Evolutionary conservation across 2,888 invertebrate species (phyloP).

Genomic region (Mythimna loreyi): DNA sequence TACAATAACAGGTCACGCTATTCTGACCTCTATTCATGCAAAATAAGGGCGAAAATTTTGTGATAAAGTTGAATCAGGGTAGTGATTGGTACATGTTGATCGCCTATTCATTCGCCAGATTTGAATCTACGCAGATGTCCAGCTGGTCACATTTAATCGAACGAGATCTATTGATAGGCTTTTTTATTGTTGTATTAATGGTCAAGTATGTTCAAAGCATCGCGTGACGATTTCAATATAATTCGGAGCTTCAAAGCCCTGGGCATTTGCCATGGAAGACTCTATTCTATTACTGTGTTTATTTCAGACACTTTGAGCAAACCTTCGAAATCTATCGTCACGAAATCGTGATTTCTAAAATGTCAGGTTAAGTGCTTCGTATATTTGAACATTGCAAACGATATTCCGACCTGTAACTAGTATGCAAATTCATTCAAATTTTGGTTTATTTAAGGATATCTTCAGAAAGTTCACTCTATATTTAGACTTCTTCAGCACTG

Average conservation of each 20-base stretch:
- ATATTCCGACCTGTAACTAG: slow-evolving; percentile 29
- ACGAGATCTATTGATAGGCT: slow-evolving; percentile 81
- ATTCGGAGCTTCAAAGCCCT: slow-evolving; percentile 19
- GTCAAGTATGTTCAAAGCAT: slow-evolving; percentile 56
- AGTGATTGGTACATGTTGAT: slow-evolving; percentile 64
- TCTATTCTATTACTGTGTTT: slow-evolving; percentile 52
- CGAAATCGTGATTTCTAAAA: slow-evolving; percentile 49
- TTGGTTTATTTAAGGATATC: slow-evolving; percentile 20
- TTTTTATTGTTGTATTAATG: slow-evolving; percentile 72
- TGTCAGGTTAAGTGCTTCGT: slow-evolving; percentile 38
- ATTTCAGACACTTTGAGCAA: slow-evolving; percentile 39
- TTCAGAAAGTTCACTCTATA: slow-evolving; percentile 11
- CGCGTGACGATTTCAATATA: slow-evolving; percentile 61
- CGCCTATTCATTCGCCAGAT: slow-evolving; percentile 71
- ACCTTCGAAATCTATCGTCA: slow-evolving; percentile 42
- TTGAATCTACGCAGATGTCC: slow-evolving; percentile 77
- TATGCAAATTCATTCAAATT: slow-evolving; percentile 33
- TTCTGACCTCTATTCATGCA: slow-evolving; percentile 50
- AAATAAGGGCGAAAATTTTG: slow-evolving; percentile 51
- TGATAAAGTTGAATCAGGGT: slow-evolving; percentile 27
- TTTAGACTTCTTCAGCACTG: not conserved
- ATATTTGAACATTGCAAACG: slow-evolving; percentile 37
- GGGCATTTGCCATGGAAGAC: slow-evolving; percentile 26
- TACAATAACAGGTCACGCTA: slow-evolving; percentile 41
- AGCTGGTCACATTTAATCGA: slow-evolving; percentile 78